Conservation (phyloP, 2,888 invertebrate genomes). For the Sisyra terminalis region DNA sequence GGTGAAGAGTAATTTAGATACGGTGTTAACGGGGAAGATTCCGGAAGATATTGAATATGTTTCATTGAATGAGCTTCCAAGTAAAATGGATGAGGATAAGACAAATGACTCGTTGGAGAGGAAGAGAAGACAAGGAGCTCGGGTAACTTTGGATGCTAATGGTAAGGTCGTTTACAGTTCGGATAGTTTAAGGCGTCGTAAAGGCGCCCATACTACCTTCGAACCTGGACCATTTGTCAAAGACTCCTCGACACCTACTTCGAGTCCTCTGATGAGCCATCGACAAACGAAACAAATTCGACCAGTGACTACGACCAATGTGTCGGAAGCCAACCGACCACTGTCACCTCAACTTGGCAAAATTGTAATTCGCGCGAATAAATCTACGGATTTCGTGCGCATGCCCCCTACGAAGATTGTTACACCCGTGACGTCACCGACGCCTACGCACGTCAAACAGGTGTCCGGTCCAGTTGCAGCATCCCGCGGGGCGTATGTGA, state of each 20-base stretch:
- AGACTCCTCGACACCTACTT: conserved; percentile 29
- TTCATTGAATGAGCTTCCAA: conserved; percentile 62
- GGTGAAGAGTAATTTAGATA: conserved; percentile 42
- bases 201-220: conserved; percentile 71
- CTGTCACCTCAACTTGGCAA: conserved; percentile 45
- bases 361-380: conserved; percentile 26
- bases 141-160: conserved; percentile 69
- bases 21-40: conserved; percentile 39
- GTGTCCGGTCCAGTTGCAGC: conserved; percentile 15
- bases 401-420: conserved; percentile 46
- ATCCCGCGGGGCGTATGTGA: conserved; percentile 47
- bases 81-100: conserved; percentile 10
- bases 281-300: conserved; percentile 26
- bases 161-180: conserved; percentile 81
- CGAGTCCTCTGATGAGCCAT: conserved; percentile 31
- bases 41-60: conserved; percentile 56
- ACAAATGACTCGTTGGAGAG: conserved; percentile 33
- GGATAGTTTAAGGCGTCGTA: conserved; percentile 63
- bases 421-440: conserved; percentile 31
- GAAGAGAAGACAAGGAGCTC: conserved; percentile 47
- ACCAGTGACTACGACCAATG: conserved; percentile 22
- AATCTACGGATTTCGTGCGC: conserved; percentile 32
- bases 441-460: conserved; percentile 21
- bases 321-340: conserved; percentile 23
- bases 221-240: conserved; percentile 78